Conservation (phyloP, 2,888 invertebrate species). For the Pseudococcus jackbeardsleyi region DNA sequence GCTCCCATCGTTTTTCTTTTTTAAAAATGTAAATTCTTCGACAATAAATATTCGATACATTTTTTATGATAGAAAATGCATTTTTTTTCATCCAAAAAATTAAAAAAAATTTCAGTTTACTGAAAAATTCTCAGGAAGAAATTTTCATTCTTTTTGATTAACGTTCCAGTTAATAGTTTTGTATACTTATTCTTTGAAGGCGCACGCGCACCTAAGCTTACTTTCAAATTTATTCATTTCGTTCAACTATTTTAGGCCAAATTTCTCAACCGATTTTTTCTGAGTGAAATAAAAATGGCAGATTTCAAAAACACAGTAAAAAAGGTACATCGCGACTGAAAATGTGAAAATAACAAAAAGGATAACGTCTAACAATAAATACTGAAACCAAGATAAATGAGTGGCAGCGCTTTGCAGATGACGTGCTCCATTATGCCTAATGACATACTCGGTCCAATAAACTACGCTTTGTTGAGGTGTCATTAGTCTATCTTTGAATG, state of each 20-base stretch:
- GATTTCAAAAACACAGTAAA: neutral
- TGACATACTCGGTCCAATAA: conserved; percentile 58
- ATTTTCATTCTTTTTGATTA: neutral
- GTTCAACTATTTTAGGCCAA: neutral
- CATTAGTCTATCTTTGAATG: conserved; percentile 48
- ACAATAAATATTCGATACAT: no score
- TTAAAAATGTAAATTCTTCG: no score
- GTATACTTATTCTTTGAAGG: neutral
- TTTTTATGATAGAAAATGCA: no score
- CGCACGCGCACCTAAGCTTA: neutral
- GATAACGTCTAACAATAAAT: conserved; percentile 48
- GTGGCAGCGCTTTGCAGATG: conserved; percentile 20
- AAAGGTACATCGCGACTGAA: neutral
- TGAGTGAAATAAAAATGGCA: conserved; percentile 25
- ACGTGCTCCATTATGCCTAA: conserved; percentile 46
- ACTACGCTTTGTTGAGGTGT: conserved; percentile 44
- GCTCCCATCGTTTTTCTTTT: no score
- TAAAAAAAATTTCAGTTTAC: no score
- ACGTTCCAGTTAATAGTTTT: neutral
- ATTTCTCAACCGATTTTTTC: neutral
- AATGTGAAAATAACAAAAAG: conserved; percentile 13
- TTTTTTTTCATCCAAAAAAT: no score
- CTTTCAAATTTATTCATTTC: neutral
- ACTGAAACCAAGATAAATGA: conserved; percentile 44
- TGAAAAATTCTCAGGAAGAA: no score